Evolutionary conservation across 2,888 invertebrate genomes (phyloP), one percentile per base, ranked within the genome.

Genomic region (Ectropis crepuscularia): DNA sequence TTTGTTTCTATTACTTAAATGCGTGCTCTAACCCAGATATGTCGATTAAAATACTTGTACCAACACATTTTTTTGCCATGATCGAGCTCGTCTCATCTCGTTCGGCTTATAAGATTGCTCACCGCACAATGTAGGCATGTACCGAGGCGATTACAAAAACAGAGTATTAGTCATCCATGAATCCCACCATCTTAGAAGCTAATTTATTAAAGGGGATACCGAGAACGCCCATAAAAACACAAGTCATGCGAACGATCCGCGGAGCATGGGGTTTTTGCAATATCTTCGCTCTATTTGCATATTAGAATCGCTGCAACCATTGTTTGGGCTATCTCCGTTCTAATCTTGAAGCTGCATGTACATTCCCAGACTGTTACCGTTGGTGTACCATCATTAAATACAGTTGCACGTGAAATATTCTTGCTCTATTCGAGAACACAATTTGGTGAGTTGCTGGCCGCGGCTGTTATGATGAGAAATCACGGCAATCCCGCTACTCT

Each of bases 351-450:
- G 82, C 79, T 83, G 86, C 83, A 81, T 69, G 79, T 80, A 77
- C 80, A 83, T 92, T 92, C 91, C 86, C 92, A 92, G 89, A 86
- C 86, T 86, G 81, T 86, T 86, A 87, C 87, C 83, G 82, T 83
- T 85, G 77, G 75, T n/a, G n/a, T 80, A 79, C 80, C 77, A 82
- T 86, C 90, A 88, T 90, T 91, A 89, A 81, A 79, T 87, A 89
- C 89, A 89, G 89, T 90, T 90, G 87, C 83, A 81, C 76, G 82
- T 86, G 83, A 87, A 87, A 85, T 86, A 85, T 85, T 86, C 83
- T 84, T 77, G 80, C 80, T 83, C 82, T 85, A 87, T 86, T 85
- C 81, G 86, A 88, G 85, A 87, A 84, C 83, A 89, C 83, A 89
- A 88, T 90, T 90, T 86, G 82, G 88, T 84, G 84, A 85, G 79